These are phyloP conservation scores for Gymnocheta viridis DNA, from an alignment of 2,888 invertebrate species.

Conservation along the genomic window DNA sequence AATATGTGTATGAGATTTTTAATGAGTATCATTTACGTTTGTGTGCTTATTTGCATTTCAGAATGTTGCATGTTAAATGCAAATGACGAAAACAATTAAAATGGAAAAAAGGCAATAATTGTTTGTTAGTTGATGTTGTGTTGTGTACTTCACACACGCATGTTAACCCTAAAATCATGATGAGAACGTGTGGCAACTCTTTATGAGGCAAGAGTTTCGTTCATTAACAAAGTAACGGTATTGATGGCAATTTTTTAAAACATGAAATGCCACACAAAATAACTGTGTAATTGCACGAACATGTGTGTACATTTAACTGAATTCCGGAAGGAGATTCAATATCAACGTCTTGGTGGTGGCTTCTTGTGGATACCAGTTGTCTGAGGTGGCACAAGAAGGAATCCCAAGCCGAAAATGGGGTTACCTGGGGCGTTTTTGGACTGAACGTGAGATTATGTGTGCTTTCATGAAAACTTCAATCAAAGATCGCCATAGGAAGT, in stretches of 20 bases:
- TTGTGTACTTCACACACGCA: conserved; percentile 1
- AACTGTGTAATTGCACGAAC: no score
- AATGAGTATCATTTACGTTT: conserved; percentile 13
- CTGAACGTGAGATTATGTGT: no score
- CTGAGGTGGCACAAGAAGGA: no score
- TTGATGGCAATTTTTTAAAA: background rate
- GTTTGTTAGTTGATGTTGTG: background rate
- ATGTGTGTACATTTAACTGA: no score
- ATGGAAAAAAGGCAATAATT: conserved; percentile 12
- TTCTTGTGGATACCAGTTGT: no score
- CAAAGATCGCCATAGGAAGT: no score
- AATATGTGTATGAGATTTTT: conserved; percentile 14
- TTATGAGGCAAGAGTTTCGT: background rate
- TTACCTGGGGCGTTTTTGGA: no score
- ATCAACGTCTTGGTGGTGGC: no score
- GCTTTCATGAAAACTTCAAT: no score
- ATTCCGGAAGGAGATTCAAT: no score
- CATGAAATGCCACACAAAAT: background rate
- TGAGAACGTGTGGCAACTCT: conserved; percentile 7
- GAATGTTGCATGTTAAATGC: conserved; percentile 56
- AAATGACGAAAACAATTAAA: conserved; percentile 54
- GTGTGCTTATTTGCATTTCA: conserved; percentile 1
- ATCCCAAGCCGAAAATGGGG: no score
- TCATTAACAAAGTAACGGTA: background rate
- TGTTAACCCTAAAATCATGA: background rate